Evolutionary conservation across 2,113 vertebrate species (phyloP).

Genomic region (Megaleporinus macrocephalus): DNA sequence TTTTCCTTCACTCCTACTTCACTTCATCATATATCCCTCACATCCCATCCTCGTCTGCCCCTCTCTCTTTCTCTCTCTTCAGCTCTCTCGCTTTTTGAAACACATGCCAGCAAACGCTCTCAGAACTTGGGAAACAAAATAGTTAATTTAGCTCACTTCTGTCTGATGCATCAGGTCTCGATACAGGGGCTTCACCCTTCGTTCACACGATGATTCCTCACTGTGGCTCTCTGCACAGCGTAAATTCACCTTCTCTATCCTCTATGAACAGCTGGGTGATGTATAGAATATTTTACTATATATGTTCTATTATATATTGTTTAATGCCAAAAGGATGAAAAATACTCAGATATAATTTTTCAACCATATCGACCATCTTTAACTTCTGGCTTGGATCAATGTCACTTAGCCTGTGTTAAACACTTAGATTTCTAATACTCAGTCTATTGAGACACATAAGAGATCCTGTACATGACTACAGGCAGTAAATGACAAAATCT

Average conservation of each 20-base stretch:
- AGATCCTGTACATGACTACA: no score
- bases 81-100: neutral
- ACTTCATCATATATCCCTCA: constrained; percentile 13
- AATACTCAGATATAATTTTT: no score
- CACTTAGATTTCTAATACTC: no score
- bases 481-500: no score
- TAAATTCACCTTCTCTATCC: neutral
- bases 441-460: no score
- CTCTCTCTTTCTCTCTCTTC: neutral
- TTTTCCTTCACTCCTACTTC: constrained; percentile 20
- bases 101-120: constrained; percentile 4
- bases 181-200: neutral
- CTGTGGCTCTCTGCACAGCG: neutral
- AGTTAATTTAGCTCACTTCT: constrained; percentile 16
- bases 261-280: no score
- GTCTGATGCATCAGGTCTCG: neutral
- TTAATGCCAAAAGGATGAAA: no score
- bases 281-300: no score
- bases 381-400: no score
- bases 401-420: no score
- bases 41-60: neutral
- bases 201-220: neutral
- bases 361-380: no score
- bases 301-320: no score
- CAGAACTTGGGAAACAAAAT: constrained; percentile 15